Evolutionary conservation across 2,888 invertebrate species (phyloP).

Genomic region (Tigriopus californicus): DNA sequence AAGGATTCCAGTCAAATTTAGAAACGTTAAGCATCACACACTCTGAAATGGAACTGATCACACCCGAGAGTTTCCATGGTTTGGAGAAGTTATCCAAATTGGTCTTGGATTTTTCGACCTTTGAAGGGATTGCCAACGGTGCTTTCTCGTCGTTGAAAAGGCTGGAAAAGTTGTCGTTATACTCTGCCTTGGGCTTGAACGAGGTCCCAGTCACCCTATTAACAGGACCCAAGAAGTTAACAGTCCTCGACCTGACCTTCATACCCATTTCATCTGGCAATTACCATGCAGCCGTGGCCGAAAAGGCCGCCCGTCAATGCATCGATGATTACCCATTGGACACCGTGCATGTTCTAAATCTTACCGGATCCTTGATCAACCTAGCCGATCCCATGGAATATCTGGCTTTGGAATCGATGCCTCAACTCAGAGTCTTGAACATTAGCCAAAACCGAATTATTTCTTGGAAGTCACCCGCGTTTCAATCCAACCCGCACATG

Average conservation of each 20-base stretch:
- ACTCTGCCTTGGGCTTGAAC: background rate
- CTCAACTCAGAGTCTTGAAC: background rate
- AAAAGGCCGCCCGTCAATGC: background rate
- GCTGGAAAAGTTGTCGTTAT: background rate
- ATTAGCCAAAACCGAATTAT: background rate
- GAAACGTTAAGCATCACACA: too few relatives aligned
- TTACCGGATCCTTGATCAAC: background rate
- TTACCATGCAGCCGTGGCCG: background rate
- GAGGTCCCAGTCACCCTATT: background rate
- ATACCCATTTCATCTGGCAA: background rate
- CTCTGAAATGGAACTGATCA: too few relatives aligned
- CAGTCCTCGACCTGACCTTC: background rate
- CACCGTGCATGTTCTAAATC: background rate
- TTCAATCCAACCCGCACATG: background rate
- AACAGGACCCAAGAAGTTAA: background rate
- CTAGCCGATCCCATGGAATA: background rate
- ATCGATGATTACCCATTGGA: background rate
- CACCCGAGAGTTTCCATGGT: too few relatives aligned
- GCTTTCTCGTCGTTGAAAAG: background rate
- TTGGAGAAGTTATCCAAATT: too few relatives aligned
- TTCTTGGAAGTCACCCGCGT: background rate
- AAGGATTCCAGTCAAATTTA: too few relatives aligned
- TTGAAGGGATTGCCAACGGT: slow-evolving; percentile 24
- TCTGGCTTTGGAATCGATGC: background rate
- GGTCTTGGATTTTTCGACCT: background rate